These are phyloP conservation scores for Monochamus saltuarius DNA, from an alignment of 1,140 invertebrate species.

Conservation along the genomic window DNA sequence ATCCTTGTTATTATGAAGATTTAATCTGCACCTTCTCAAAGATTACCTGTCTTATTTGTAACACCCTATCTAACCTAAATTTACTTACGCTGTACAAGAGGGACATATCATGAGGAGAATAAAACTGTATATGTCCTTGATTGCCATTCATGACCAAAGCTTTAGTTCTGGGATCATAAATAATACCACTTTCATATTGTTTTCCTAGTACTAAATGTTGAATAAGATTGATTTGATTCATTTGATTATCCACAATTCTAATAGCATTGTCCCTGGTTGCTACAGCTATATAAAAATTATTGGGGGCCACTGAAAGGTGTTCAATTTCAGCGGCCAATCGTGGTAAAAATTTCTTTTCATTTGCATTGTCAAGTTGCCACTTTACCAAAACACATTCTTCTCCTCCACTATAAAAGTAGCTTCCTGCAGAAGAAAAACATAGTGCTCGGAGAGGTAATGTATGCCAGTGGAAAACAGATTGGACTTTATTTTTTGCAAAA, in stretches of 20 bases:
- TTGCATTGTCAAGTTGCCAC: constrained; percentile 64
- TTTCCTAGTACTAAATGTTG: constrained; percentile 69
- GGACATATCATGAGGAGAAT: constrained; percentile 64
- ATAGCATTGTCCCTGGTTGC: constrained; percentile 76
- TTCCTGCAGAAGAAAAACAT: constrained; percentile 68
- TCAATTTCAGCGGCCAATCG: constrained; percentile 70
- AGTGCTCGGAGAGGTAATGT: constrained; percentile 70
- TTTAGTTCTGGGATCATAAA: constrained; percentile 66
- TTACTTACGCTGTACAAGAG: constrained; percentile 73
- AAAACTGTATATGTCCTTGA: constrained; percentile 81
- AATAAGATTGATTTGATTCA: constrained; percentile 60
- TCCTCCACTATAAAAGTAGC: constrained; percentile 72
- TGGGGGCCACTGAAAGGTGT: constrained; percentile 65
- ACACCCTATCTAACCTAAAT: too few relatives aligned
- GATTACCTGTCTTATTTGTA: too few relatives aligned
- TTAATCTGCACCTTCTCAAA: too few relatives aligned
- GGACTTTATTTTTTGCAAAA: constrained; percentile 49
- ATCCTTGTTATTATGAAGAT: too few relatives aligned
- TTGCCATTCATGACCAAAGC: constrained; percentile 75
- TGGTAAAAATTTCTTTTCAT: constrained; percentile 68
- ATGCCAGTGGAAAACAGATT: constrained; percentile 77
- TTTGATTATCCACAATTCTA: constrained; percentile 64
- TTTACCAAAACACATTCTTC: constrained; percentile 78
- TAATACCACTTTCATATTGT: constrained; percentile 64
- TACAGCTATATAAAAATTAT: constrained; percentile 66